Evolutionary conservation across 92 coral and sea anemone species (phyloP).

Genomic region (Porites lobata): DNA sequence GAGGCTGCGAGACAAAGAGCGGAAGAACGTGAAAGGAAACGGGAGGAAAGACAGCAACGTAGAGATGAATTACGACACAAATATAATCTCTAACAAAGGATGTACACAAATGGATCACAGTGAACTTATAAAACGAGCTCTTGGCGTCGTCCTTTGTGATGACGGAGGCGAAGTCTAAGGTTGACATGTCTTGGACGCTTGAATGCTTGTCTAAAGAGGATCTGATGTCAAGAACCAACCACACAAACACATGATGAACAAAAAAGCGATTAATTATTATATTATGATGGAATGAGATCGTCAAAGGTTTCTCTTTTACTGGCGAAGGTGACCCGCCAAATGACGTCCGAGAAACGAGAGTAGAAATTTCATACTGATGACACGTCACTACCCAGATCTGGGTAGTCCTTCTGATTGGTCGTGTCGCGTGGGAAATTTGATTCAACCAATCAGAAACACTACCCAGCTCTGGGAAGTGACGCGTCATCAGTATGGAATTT

Average conservation of each 20-base stretch:
- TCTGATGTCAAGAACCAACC: not conserved
- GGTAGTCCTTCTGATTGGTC: too few species aligned
- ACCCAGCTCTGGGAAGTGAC: too few species aligned
- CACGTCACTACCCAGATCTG: too few species aligned
- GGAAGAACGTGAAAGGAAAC: not conserved
- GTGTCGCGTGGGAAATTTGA: too few species aligned
- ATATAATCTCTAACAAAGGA: constrained; percentile 1
- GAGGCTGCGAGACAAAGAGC: constrained; percentile 13
- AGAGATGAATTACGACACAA: constrained; percentile 29
- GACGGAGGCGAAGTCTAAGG: not conserved
- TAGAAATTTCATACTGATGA: too few species aligned
- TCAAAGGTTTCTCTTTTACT: not conserved
- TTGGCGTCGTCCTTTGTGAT: not conserved
- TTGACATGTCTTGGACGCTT: not conserved
- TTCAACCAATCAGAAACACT: too few species aligned
- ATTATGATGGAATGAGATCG: not conserved
- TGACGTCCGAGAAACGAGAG: too few species aligned
- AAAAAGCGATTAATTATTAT: not conserved
- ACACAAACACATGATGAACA: too few species aligned
- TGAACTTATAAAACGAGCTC: not conserved
- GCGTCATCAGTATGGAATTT: too few species aligned
- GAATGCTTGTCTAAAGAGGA: not conserved
- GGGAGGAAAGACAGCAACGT: not conserved
- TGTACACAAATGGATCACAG: not conserved
- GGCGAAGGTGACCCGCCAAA: too few species aligned